phyloP scores from a whole-genome alignment of 2,888 invertebrate species.

The Zygogramma bicolorata region DNA sequence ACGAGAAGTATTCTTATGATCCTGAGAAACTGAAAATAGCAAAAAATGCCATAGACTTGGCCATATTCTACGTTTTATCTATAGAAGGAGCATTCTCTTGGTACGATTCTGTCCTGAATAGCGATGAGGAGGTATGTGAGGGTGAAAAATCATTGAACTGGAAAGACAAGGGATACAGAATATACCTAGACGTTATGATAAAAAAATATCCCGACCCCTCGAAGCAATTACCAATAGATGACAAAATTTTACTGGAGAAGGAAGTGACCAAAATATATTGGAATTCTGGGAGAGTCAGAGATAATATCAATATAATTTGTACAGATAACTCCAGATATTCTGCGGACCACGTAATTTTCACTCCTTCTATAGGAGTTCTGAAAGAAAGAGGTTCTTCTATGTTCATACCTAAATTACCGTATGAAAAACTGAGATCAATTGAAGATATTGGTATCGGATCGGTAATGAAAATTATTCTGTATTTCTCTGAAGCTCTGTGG shows the following conservation, averaged over 20 bases:
- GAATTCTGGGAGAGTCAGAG: slow-evolving; percentile 25
- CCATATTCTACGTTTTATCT: background rate
- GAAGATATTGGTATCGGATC: slow-evolving; percentile 48
- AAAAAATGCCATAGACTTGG: background rate
- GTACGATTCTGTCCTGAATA: slow-evolving; percentile 75
- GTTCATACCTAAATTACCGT: slow-evolving; percentile 45
- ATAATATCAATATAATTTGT: slow-evolving; percentile 59
- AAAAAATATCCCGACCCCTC: slow-evolving; percentile 48
- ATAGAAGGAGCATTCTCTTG: slow-evolving; percentile 69
- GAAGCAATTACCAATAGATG: slow-evolving; percentile 45
- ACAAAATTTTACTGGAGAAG: slow-evolving; percentile 52
- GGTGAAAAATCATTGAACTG: slow-evolving; percentile 78
- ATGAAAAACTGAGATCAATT: slow-evolving; percentile 43
- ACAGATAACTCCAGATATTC: slow-evolving; percentile 67
- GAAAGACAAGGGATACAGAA: slow-evolving; percentile 78
- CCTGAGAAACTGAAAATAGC: background rate
- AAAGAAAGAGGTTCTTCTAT: slow-evolving; percentile 41
- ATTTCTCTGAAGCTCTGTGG: slow-evolving; percentile 51
- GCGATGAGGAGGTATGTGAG: slow-evolving; percentile 76
- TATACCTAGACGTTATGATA: slow-evolving; percentile 74
- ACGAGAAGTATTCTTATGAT: background rate
- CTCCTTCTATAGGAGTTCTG: slow-evolving; percentile 60
- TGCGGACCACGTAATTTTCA: slow-evolving; percentile 75
- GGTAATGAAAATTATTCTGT: slow-evolving; percentile 47
- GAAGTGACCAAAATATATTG: slow-evolving; percentile 46